A percentile compares a stretch with the other conserved stretches of the same genome.
These are phyloP conservation scores for Acestrorhynchus altus DNA, from an alignment of 2,797 vertebrate species.

Conservation along the genomic window DNA sequence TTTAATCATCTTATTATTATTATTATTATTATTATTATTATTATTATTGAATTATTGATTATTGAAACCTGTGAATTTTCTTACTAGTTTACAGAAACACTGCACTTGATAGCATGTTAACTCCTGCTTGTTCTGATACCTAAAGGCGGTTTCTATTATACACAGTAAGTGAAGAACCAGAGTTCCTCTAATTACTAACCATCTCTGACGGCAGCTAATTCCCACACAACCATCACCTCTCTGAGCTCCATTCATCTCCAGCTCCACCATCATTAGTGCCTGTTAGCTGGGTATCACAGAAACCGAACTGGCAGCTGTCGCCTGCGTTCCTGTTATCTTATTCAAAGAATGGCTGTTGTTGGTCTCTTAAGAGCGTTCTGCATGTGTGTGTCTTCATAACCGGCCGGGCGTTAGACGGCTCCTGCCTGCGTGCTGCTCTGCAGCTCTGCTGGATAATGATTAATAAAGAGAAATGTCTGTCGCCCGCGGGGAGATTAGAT, in stretches of 20 bases:
- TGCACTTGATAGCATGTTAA: not conserved
- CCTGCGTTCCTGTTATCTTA: slow-evolving; percentile 21
- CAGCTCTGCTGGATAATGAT: slow-evolving; percentile 37
- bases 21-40: too few relatives aligned
- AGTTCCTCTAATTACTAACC: not conserved
- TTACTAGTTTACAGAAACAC: too few relatives aligned
- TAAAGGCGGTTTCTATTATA: not conserved
- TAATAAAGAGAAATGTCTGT: slow-evolving; percentile 52
- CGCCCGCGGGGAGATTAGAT: slow-evolving; percentile 43
- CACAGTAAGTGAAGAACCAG: not conserved
- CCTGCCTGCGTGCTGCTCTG: not conserved
- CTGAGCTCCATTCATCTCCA: not conserved
- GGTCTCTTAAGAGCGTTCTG: slow-evolving; percentile 26
- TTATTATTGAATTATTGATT: too few relatives aligned
- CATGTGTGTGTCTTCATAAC: slow-evolving; percentile 17
- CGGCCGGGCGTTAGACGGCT: slow-evolving; percentile 28
- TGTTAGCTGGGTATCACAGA: slow-evolving; percentile 27
- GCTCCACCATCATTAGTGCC: not conserved
- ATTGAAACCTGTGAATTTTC: too few relatives aligned
- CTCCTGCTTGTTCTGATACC: not conserved
- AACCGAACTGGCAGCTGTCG: slow-evolving; percentile 15
- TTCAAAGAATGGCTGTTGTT: slow-evolving; percentile 42
- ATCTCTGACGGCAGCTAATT: not conserved
- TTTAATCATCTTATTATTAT: too few relatives aligned
- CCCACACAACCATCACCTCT: not conserved